Conservation (phyloP, 1,140 invertebrate species). For the Orius insidiosus region DNA sequence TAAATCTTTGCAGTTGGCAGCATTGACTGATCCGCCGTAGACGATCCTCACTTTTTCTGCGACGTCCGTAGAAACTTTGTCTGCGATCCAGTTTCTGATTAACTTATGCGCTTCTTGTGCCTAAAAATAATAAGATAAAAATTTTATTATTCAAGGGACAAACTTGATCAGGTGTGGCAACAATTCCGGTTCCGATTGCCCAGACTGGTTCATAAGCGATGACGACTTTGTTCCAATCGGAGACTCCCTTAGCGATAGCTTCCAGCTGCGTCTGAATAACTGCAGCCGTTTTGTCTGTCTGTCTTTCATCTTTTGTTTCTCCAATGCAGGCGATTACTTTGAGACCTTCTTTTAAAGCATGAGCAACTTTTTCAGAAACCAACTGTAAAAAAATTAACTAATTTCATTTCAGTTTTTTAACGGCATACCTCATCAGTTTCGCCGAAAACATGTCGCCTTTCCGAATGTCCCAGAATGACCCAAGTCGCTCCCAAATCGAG, state of each 20-base stretch:
- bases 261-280: constrained; percentile 86
- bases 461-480: constrained; percentile 96
- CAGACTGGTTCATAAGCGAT: constrained; percentile 98
- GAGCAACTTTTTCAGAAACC: constrained; percentile 77
- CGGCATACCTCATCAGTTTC: constrained; percentile 55
- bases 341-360: constrained; percentile 71
- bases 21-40: constrained; percentile 95
- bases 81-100: constrained; percentile 66
- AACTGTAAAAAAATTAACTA: constrained; percentile 34
- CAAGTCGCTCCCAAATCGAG: constrained; percentile 79
- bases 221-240: constrained; percentile 88
- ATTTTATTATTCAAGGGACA: too few species aligned
- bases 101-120: constrained; percentile 75
- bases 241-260: constrained; percentile 58
- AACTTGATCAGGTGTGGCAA: constrained; percentile 82
- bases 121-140: constrained; percentile 23
- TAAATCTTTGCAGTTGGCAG: constrained; percentile 74
- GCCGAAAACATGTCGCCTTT: constrained; percentile 86
- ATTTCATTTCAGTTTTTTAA: too few species aligned
- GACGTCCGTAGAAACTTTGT: constrained; percentile 64
- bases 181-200: constrained; percentile 99
- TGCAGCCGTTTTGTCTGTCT: constrained; percentile 85
- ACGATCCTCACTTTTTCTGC: constrained; percentile 69
- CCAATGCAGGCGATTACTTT: constrained; percentile 96
- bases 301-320: constrained; percentile 89